A percentile compares a stretch with the other conserved stretches of the same genome.
Evolutionary conservation across 2,888 invertebrate genomes (phyloP).

Genomic region (Aspidiotus rigidus): DNA sequence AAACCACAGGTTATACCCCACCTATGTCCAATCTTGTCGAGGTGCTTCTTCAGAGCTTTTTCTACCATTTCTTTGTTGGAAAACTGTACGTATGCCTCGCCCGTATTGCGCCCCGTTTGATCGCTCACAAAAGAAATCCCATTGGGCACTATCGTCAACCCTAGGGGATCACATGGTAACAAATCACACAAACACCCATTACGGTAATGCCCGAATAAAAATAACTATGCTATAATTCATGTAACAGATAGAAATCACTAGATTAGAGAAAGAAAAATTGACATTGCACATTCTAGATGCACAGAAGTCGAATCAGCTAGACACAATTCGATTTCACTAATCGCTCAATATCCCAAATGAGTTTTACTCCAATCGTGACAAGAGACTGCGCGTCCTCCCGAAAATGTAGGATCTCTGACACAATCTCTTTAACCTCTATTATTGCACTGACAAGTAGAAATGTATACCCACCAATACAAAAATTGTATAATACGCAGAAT

Average conservation of each 20-base stretch:
- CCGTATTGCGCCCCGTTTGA: constrained; percentile 94
- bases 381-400: too few species aligned
- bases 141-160: constrained; percentile 96
- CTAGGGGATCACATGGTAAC: constrained; percentile 54
- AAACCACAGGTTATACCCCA: constrained; percentile 56
- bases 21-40: constrained; percentile 99
- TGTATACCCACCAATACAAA: too few species aligned
- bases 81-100: constrained; percentile 99
- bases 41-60: constrained; percentile 96
- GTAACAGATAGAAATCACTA: background rate
- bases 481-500: too few species aligned
- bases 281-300: too few species aligned
- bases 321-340: too few species aligned
- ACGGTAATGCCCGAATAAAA: constrained; percentile 10
- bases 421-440: too few species aligned
- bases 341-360: too few species aligned
- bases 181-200: constrained; percentile 37
- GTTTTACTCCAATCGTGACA: too few species aligned
- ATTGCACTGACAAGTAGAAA: too few species aligned
- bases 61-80: constrained; percentile 92
- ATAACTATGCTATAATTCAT: constrained; percentile 6
- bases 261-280: background rate
- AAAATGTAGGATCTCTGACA: too few species aligned
- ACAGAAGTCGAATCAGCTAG: too few species aligned
- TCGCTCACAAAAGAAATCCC: constrained; percentile 97